These are phyloP conservation scores for Phocoena phocoena DNA, from an alignment of 2,113 vertebrate species.

Conservation along the genomic window DNA sequence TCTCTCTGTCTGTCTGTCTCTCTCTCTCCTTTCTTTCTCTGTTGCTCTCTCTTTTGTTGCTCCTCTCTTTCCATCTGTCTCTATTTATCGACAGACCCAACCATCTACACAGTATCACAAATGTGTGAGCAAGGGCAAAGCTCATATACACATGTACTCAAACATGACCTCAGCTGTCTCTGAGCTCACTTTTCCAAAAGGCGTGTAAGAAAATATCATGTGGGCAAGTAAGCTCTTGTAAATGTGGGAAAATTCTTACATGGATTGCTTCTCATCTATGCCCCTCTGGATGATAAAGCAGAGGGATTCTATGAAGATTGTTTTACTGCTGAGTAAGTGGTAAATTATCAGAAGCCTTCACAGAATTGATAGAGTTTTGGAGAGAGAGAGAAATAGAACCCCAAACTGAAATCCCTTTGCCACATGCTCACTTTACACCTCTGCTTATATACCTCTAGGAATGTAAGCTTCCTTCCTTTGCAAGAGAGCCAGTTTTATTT, in stretches of 20 bases:
- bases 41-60: not conserved
- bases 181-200: not conserved
- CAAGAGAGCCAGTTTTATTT: not conserved
- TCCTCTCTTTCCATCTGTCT: not conserved
- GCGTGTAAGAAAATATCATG: not conserved
- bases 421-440: not conserved
- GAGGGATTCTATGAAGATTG: not conserved
- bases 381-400: not conserved
- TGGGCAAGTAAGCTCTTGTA: not conserved
- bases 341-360: not conserved
- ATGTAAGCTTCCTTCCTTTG: not conserved
- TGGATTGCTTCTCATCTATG: not conserved
- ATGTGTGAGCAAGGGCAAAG: not conserved
- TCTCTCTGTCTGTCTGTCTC: fast-evolving
- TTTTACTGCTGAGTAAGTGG: not conserved
- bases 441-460: not conserved
- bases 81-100: not conserved
- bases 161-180: not conserved
- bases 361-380: not conserved
- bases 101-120: not conserved
- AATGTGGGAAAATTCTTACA: not conserved
- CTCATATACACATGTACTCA: not conserved
- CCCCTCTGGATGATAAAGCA: not conserved
- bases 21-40: not conserved
- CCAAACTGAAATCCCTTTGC: not conserved